Percentiles rank a stretch among this genome's conserved stretches.
These are phyloP conservation scores for Pseudorasbora parva DNA, from an alignment of 2,113 vertebrate species.

Conservation along the genomic window DNA sequence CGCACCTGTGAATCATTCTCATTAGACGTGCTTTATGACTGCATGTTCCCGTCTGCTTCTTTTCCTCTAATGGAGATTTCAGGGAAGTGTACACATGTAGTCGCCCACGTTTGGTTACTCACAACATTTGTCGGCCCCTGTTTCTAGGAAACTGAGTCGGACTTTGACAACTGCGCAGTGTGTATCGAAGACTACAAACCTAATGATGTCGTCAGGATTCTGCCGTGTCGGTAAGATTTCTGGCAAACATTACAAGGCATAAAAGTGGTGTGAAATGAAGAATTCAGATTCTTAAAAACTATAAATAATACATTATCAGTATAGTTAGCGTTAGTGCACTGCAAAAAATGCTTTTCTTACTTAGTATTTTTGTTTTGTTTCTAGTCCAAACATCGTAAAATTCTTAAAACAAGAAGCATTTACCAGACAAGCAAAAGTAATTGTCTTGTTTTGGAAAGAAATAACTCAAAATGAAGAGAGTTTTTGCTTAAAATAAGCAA, in stretches of 20 bases:
- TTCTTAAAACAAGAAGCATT: no score
- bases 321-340: background rate
- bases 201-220: constrained; percentile 91
- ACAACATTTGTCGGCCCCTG: constrained; percentile 1
- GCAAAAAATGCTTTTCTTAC: no score
- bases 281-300: background rate
- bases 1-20: constrained; percentile 9
- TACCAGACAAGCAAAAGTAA: no score
- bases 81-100: background rate
- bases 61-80: constrained; percentile 8
- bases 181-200: constrained; percentile 98
- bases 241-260: background rate
- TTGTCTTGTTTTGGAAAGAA: no score
- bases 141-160: constrained; percentile 91
- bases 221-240: constrained; percentile 88
- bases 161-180: constrained; percentile 98
- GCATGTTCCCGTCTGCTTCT: constrained; percentile 2
- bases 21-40: background rate
- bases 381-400: no score
- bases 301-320: background rate
- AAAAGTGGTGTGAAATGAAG: background rate
- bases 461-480: no score
- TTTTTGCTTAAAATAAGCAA: no score
- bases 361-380: no score
- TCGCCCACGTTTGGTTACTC: background rate